Evolutionary conservation across 1,140 invertebrate genomes (phyloP).

Genomic region (Drosophila sproati): DNA sequence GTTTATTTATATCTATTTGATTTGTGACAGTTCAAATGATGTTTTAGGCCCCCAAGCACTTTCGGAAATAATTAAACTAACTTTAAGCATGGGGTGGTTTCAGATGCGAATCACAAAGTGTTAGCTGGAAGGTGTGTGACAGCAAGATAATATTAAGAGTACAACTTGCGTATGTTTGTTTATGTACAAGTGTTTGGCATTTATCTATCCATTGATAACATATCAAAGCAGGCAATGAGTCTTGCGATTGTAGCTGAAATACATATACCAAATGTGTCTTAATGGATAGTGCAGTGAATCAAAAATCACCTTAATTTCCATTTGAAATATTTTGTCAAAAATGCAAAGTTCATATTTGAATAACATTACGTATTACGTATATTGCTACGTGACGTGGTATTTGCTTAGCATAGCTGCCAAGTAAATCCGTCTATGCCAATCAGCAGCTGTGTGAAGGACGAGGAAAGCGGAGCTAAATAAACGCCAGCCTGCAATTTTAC

Average conservation of each 20-base stretch:
- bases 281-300: not conserved
- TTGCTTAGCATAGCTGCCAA: constrained; percentile 21
- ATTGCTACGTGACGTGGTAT: constrained; percentile 27
- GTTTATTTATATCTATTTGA: not conserved
- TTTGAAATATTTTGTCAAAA: constrained; percentile 5
- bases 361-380: constrained; percentile 51
- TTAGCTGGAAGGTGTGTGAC: too few species aligned
- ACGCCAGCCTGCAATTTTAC: constrained; percentile 65
- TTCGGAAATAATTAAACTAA: too few species aligned
- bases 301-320: constrained; percentile 6
- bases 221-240: not conserved
- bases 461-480: constrained; percentile 31
- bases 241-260: not conserved
- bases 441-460: constrained; percentile 36
- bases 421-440: constrained; percentile 51
- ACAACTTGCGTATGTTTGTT: too few species aligned
- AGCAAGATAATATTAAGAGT: too few species aligned
- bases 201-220: too few species aligned
- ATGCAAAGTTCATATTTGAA: constrained; percentile 35
- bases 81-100: too few species aligned
- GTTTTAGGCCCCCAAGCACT: not conserved
- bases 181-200: too few species aligned
- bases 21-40: not conserved
- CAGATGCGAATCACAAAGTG: too few species aligned
- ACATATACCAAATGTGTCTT: not conserved